These are phyloP conservation scores for Podarcis cretensis DNA, from an alignment of 2,113 vertebrate species.

Conservation along the genomic window DNA sequence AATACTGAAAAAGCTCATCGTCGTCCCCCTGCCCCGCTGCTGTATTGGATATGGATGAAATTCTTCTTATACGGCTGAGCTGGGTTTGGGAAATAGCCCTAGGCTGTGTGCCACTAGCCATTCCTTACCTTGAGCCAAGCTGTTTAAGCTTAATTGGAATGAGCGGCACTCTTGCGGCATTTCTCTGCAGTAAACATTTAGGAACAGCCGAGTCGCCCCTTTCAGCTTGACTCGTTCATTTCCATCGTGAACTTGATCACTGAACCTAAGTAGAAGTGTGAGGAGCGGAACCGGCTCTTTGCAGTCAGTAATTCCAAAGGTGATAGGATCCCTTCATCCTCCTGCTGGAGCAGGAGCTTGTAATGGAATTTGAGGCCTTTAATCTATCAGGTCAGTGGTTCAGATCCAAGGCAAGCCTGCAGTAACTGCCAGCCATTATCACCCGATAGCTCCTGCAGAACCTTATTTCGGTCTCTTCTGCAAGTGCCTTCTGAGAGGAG, in stretches of 20 bases:
- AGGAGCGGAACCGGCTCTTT: slow-evolving; percentile 9
- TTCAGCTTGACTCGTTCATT: slow-evolving; percentile 1
- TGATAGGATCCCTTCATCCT: background rate
- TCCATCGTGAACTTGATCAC: slow-evolving; percentile 4
- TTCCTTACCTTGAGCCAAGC: no score
- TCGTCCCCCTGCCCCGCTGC: no score
- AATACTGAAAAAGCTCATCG: no score
- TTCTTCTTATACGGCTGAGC: no score
- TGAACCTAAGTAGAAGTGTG: slow-evolving; percentile 26
- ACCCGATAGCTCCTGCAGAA: slow-evolving; percentile 13
- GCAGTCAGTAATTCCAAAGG: slow-evolving; percentile 20
- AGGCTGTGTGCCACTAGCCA: no score
- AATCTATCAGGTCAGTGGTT: slow-evolving; percentile 39
- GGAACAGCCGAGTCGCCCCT: slow-evolving; percentile 14
- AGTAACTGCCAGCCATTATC: slow-evolving; percentile 8
- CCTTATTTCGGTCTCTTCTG: background rate
- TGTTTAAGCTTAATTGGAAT: no score
- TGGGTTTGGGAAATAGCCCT: no score
- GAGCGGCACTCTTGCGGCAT: background rate
- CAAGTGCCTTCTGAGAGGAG: background rate
- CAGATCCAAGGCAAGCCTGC: slow-evolving; percentile 18
- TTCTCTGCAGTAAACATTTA: background rate
- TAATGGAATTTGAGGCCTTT: slow-evolving; percentile 32
- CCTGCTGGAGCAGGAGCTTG: background rate
- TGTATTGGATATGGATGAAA: no score